phyloP scores from a whole-genome alignment of 2,797 vertebrate genomes.

The Sebastolobus altivelis region DNA sequence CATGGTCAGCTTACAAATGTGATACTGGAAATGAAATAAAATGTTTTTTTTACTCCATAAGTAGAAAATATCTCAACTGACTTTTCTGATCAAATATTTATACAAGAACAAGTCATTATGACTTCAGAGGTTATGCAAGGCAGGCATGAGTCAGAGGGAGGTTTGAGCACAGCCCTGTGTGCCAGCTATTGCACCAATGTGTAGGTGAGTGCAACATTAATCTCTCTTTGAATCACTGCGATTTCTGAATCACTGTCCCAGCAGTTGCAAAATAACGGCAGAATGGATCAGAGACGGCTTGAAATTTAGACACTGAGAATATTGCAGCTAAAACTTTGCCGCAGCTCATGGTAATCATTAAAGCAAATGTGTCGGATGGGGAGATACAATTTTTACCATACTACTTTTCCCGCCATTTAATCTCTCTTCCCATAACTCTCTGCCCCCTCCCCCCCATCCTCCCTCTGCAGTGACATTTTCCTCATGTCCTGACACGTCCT shows the following conservation, averaged over 20 bases:
- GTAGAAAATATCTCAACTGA: not conserved
- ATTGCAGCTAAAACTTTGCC: not conserved
- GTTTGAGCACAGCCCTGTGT: constrained; percentile 26
- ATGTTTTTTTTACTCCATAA: not conserved
- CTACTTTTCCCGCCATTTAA: not conserved
- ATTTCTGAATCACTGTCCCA: constrained; percentile 59
- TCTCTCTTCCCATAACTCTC: constrained; percentile 5
- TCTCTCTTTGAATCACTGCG: constrained; percentile 47
- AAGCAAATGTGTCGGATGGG: not conserved
- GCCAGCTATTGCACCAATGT: constrained; percentile 42
- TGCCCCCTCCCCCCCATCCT: not conserved
- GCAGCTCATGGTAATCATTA: not conserved
- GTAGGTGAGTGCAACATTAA: constrained; percentile 55
- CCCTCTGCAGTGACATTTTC: constrained; percentile 32
- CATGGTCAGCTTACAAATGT: constrained; percentile 92
- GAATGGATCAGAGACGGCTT: not conserved
- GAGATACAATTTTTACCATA: not conserved
- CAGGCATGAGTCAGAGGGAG: constrained; percentile 58
- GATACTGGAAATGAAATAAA: constrained; percentile 87
- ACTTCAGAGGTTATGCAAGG: constrained; percentile 55
- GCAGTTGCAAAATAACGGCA: constrained; percentile 40
- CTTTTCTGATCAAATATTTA: not conserved
- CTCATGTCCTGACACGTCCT: constrained; percentile 59
- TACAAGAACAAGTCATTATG: constrained; percentile 9
- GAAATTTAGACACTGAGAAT: constrained; percentile 19